Evolutionary conservation across 2,113 vertebrate genomes (phyloP).

Genomic region (Planiliza haematocheilus): DNA sequence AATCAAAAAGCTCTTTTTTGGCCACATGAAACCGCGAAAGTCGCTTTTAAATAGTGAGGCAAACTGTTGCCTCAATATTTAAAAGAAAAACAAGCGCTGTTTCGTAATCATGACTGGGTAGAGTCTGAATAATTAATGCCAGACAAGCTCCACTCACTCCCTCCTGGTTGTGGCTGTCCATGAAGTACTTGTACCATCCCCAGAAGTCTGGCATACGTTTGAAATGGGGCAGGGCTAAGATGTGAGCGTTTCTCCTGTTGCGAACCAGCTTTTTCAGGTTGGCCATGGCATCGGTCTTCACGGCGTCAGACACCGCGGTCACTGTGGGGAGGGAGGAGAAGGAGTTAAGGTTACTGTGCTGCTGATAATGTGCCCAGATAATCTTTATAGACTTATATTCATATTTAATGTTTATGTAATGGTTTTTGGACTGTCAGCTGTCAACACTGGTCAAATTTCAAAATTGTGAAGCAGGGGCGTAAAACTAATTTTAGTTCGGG

Average conservation of each 20-base stretch:
- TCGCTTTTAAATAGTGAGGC: neutral
- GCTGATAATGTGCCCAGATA: neutral
- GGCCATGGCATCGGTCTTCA: slow-evolving; percentile 53
- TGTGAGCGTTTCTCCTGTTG: slow-evolving; percentile 74
- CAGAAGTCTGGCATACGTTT: slow-evolving; percentile 82
- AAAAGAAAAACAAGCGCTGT: slow-evolving; percentile 12
- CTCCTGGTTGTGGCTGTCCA: slow-evolving; percentile 84
- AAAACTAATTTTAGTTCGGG: no score
- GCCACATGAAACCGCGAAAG: no score
- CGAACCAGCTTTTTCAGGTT: slow-evolving; percentile 73
- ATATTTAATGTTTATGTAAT: no score
- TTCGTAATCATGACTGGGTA: slow-evolving; percentile 9
- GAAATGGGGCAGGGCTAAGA: slow-evolving; percentile 71
- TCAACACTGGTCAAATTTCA: no score
- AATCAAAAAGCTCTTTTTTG: neutral
- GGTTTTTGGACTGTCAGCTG: no score
- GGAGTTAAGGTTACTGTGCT: neutral
- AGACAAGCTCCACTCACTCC: slow-evolving; percentile 78
- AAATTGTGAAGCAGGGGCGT: no score
- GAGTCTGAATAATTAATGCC: slow-evolving; percentile 52
- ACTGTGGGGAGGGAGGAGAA: slow-evolving; percentile 15
- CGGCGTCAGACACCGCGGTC: slow-evolving; percentile 57
- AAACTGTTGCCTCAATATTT: slow-evolving; percentile 19
- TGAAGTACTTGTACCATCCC: slow-evolving; percentile 85
- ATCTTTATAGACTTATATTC: no score